Evolutionary conservation across 2,888 invertebrate species (phyloP).

Genomic region (Drosophila paranaensis): DNA sequence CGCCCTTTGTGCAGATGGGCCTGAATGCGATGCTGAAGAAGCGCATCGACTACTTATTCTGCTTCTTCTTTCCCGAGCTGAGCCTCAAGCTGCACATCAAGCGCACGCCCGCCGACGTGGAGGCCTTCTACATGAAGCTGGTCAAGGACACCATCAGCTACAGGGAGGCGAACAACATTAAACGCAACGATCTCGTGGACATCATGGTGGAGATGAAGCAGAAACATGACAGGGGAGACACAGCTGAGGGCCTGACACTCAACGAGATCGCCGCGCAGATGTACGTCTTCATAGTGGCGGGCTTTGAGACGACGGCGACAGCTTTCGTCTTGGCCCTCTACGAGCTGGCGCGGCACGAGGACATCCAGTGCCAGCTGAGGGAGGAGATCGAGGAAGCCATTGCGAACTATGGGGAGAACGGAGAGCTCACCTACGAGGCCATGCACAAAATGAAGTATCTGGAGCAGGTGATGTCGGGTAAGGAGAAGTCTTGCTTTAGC

Average conservation of each 20-base stretch:
- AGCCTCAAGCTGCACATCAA: conserved; percentile 65
- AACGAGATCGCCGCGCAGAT: conserved; percentile 82
- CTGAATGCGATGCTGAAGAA: conserved; percentile 53
- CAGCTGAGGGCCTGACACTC: conserved; percentile 71
- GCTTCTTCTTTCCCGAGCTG: conserved; percentile 64
- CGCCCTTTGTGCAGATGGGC: conserved; percentile 82
- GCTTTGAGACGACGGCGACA: conserved; percentile 88
- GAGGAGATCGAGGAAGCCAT: conserved; percentile 83
- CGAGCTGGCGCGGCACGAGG: conserved; percentile 71
- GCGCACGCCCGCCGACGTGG: conserved; percentile 59
- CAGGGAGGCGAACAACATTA: conserved; percentile 80
- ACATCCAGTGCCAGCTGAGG: conserved; percentile 79
- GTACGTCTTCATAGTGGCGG: conserved; percentile 84
- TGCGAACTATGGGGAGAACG: conserved; percentile 65
- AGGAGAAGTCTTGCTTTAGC: background rate
- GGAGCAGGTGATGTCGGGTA: conserved; percentile 85
- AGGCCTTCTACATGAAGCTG: conserved; percentile 84
- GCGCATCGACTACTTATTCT: conserved; percentile 45
- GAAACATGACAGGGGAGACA: conserved; percentile 66
- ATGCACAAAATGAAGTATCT: conserved; percentile 85
- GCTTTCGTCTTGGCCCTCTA: conserved; percentile 86
- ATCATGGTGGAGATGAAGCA: conserved; percentile 72
- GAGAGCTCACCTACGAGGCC: conserved; percentile 81
- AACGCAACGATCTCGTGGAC: conserved; percentile 87
- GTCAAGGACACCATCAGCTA: conserved; percentile 66